Conservation (phyloP, 2,113 vertebrate species). For the Apeltes quadracus region DNA sequence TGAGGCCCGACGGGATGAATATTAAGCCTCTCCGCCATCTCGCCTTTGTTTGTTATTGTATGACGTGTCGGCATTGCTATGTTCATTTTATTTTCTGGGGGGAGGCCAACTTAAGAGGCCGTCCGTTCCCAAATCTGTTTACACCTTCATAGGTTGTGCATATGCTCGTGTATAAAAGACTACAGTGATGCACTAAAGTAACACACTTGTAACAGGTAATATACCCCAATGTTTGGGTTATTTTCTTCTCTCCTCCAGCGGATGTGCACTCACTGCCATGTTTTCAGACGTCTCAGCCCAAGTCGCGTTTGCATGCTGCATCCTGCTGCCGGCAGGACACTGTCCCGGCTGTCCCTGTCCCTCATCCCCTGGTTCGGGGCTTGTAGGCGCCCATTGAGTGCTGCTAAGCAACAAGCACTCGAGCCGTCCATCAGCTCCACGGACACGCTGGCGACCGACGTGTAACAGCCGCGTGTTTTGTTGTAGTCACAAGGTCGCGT, state of each 20-base stretch:
- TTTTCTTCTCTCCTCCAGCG: background rate
- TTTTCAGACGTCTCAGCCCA: slow-evolving; percentile 24
- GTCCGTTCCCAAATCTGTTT: background rate
- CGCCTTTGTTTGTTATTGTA: background rate
- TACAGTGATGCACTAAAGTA: background rate
- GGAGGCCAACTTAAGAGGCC: too few relatives aligned
- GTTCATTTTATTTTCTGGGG: background rate
- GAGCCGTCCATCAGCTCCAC: slow-evolving; percentile 37
- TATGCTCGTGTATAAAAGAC: background rate
- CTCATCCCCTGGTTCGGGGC: slow-evolving; percentile 41
- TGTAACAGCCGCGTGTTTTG: slow-evolving; percentile 23
- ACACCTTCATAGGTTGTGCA: too few relatives aligned
- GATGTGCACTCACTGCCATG: background rate
- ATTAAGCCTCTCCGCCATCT: background rate
- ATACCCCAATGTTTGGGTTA: background rate
- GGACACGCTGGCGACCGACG: slow-evolving; percentile 14
- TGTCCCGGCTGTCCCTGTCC: slow-evolving; percentile 52
- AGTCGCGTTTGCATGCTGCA: slow-evolving; percentile 31
- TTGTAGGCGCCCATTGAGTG: slow-evolving; percentile 48
- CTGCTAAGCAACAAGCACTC: slow-evolving; percentile 74
- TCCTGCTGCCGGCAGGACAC: slow-evolving; percentile 30
- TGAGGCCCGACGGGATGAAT: background rate
- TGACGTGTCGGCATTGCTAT: background rate
- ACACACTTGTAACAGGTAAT: rapidly evolving
- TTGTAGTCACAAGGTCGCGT: slow-evolving; percentile 35